These are phyloP conservation scores for Microchirus variegatus DNA, from an alignment of 2,797 vertebrate genomes.

Conservation along the genomic window DNA sequence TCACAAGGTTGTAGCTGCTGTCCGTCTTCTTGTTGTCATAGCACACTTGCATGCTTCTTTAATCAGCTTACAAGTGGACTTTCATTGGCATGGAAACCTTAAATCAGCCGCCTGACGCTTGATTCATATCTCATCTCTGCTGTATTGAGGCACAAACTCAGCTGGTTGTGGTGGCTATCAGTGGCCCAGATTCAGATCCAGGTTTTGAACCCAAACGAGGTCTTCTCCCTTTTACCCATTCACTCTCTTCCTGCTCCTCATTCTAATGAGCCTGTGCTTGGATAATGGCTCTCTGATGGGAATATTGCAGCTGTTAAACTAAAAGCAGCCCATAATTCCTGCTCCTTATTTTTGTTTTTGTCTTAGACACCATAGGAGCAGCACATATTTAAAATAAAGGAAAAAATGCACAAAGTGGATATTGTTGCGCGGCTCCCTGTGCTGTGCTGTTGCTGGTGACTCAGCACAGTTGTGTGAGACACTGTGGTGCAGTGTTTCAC, in stretches of 20 bases:
- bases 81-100: background rate
- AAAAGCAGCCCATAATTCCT: background rate
- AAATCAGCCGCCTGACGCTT: conserved; percentile 7
- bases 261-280: conserved; percentile 28
- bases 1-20: conserved; percentile 2
- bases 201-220: conserved; percentile 24
- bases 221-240: conserved; percentile 28
- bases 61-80: background rate
- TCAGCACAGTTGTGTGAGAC: conserved; percentile 46
- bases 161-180: conserved; percentile 30
- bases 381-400: conserved; percentile 9
- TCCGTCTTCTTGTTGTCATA: conserved; percentile 22
- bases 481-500: conserved; percentile 53
- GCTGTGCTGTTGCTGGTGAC: conserved; percentile 31
- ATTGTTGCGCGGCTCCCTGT: background rate
- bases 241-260: conserved; percentile 24
- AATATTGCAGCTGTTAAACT: background rate
- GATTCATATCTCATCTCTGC: conserved; percentile 15
- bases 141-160: conserved; percentile 2
- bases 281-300: conserved; percentile 10
- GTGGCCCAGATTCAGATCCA: conserved; percentile 57
- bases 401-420: conserved; percentile 4
- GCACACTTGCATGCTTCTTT: conserved; percentile 11
- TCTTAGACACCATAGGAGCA: background rate
- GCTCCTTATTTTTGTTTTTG: background rate